phyloP scores from a whole-genome alignment of 2,888 invertebrate genomes.

The Platycheirus rosarum region DNA sequence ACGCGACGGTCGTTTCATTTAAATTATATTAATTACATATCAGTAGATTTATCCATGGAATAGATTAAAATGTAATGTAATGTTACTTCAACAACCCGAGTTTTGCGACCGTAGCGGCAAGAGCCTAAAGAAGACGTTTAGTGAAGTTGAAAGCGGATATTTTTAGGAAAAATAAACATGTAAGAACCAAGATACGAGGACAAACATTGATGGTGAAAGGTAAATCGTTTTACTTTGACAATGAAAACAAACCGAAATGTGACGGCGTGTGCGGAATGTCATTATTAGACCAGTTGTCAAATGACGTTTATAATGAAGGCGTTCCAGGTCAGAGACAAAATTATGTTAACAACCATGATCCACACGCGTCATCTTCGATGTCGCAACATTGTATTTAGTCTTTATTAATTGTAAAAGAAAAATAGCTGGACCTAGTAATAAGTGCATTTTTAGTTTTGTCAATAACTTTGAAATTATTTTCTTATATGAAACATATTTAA shows the following conservation, averaged over 20 bases:
- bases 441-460: neutral
- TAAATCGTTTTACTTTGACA: neutral
- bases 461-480: neutral
- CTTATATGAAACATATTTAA: neutral
- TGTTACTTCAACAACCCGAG: too few species aligned
- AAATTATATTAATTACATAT: too few species aligned
- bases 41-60: too few species aligned
- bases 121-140: too few species aligned
- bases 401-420: neutral
- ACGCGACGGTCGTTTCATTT: too few species aligned
- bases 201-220: neutral
- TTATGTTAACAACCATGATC: neutral
- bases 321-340: neutral
- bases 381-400: neutral
- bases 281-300: neutral
- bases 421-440: conserved; percentile 22
- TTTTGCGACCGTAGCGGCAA: too few species aligned
- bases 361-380: neutral
- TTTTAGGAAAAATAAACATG: neutral
- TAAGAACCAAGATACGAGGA: neutral
- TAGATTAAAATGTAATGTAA: too few species aligned
- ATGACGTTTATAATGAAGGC: neutral
- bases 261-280: too few species aligned
- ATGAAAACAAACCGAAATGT: too few species aligned
- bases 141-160: too few species aligned